Percentiles rank a stretch among this genome's conserved stretches.
Conservation (phyloP, 2,113 vertebrate genomes). For the Ancistrus triradiatus region DNA sequence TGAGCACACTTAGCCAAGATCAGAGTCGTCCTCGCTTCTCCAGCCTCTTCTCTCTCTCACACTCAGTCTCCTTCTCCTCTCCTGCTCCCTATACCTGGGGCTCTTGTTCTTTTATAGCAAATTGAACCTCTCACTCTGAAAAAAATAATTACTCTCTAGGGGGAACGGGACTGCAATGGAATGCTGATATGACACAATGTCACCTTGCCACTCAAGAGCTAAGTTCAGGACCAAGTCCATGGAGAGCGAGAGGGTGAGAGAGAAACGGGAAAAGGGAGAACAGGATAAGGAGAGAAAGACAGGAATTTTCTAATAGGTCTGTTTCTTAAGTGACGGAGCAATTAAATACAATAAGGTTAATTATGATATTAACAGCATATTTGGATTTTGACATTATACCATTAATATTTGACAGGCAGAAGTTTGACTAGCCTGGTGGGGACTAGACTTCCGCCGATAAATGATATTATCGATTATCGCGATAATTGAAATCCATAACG, state of each 20-base stretch:
- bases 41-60: background rate
- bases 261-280: slow-evolving; percentile 25
- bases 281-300: slow-evolving; percentile 37
- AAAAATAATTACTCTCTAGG: slow-evolving; percentile 85
- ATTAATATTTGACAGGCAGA: no score
- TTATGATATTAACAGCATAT: no score
- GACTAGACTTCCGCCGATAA: no score
- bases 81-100: slow-evolving; percentile 61
- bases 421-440: no score
- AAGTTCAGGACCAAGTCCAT: slow-evolving; percentile 48
- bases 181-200: slow-evolving; percentile 87
- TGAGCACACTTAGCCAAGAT: slow-evolving; percentile 44
- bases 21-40: slow-evolving; percentile 34
- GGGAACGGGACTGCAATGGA: slow-evolving; percentile 75
- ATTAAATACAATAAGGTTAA: no score
- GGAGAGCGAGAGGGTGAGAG: slow-evolving; percentile 43
- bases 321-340: no score
- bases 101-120: slow-evolving; percentile 81
- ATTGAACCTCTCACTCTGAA: slow-evolving; percentile 84
- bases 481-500: no score
- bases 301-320: no score
- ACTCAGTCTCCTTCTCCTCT: slow-evolving; percentile 10
- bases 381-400: no score
- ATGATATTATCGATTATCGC: no score
- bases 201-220: slow-evolving; percentile 82